These are phyloP conservation scores for Albula goreensis DNA, from an alignment of 2,113 vertebrate genomes.

Conservation along the genomic window DNA sequence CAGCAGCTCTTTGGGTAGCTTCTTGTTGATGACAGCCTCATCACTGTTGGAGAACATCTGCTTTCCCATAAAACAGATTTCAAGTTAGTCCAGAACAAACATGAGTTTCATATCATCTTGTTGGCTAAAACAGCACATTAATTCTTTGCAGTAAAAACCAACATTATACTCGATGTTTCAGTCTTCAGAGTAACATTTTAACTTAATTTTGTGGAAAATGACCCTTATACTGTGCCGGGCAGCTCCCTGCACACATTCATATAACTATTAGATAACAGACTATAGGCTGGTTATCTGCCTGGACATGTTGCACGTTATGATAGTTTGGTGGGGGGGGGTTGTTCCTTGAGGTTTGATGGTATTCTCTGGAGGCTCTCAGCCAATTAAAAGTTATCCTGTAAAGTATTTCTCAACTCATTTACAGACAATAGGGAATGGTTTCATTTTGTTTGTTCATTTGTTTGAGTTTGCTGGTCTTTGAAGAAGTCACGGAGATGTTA, in stretches of 20 bases:
- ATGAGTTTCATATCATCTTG: background rate
- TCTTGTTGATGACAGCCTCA: slow-evolving; percentile 80
- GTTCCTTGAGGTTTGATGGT: background rate
- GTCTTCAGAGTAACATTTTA: background rate
- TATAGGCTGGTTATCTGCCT: background rate
- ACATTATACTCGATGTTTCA: background rate
- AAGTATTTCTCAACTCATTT: background rate
- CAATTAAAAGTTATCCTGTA: background rate
- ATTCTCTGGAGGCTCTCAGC: background rate
- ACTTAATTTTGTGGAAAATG: background rate
- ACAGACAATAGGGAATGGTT: background rate
- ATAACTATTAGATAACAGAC: background rate
- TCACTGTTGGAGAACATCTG: slow-evolving; percentile 78
- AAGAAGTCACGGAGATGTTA: background rate
- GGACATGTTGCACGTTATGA: background rate
- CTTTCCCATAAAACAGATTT: background rate
- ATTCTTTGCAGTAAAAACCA: background rate
- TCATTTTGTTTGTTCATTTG: background rate
- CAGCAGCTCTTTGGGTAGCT: slow-evolving; percentile 78
- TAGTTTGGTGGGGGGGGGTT: background rate
- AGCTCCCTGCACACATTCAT: background rate
- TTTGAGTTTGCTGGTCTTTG: too few species aligned
- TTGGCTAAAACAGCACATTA: background rate
- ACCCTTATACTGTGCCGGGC: too few species aligned
- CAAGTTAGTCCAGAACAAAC: background rate